A percentile compares a stretch with the other conserved stretches of the same genome.
These are phyloP conservation scores for Aulostomus chinensis DNA, from an alignment of 2,797 vertebrate genomes.

Conservation along the genomic window DNA sequence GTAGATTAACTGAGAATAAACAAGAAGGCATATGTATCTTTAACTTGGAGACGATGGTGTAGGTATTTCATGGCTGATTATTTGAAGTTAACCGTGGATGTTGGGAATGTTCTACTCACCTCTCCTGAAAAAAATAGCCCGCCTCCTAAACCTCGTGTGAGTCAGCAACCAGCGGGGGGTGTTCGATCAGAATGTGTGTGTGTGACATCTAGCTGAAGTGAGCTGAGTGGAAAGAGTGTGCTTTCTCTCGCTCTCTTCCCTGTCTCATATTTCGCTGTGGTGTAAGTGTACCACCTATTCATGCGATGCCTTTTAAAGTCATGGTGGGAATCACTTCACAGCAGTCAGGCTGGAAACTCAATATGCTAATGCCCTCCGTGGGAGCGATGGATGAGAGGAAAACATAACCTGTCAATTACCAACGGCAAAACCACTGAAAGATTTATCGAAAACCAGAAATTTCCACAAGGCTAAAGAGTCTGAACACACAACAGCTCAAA, in stretches of 20 bases:
- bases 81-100: slow-evolving; percentile 25
- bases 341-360: slow-evolving; percentile 54
- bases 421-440: slow-evolving; percentile 44
- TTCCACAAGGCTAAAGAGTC: slow-evolving; percentile 41
- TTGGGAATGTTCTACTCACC: slow-evolving; percentile 23
- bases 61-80: slow-evolving; percentile 40
- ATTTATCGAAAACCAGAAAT: slow-evolving; percentile 56
- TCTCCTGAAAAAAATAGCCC: slow-evolving; percentile 29
- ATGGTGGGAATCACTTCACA: slow-evolving; percentile 64
- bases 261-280: slow-evolving; percentile 58
- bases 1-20: too few species aligned
- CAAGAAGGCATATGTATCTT: too few species aligned
- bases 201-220: slow-evolving; percentile 33
- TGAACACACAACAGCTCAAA: slow-evolving; percentile 34
- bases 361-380: slow-evolving; percentile 65
- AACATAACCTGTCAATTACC: slow-evolving; percentile 74
- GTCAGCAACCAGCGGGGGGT: slow-evolving; percentile 37
- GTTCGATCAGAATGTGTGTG: slow-evolving; percentile 11
- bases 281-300: slow-evolving; percentile 59
- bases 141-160: slow-evolving; percentile 40
- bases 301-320: slow-evolving; percentile 64
- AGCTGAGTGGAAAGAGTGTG: slow-evolving; percentile 19
- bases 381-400: slow-evolving; percentile 49
- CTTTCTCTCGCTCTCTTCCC: slow-evolving; percentile 9
- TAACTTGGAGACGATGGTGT: slow-evolving; percentile 18